Conservation (phyloP, 2,888 invertebrate species). For the Drosophila mulleri region DNA sequence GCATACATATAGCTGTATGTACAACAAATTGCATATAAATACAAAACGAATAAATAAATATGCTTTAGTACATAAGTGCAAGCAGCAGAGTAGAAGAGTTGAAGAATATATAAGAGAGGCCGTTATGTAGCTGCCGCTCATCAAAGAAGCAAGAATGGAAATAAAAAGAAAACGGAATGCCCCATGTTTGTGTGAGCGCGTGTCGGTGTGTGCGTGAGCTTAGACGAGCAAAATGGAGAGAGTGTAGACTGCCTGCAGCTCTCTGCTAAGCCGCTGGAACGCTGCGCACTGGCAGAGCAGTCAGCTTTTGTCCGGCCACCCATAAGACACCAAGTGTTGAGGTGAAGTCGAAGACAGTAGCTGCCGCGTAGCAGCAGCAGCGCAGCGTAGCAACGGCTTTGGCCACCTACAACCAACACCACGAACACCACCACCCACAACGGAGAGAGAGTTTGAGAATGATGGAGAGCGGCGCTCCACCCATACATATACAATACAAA, state of each 20-base stretch:
- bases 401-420: conserved; percentile 27
- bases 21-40: conserved; percentile 3
- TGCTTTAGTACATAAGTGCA: conserved; percentile 67
- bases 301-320: conserved; percentile 42
- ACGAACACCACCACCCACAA: conserved; percentile 34
- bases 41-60: conserved; percentile 48
- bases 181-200: conserved; percentile 44
- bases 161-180: conserved; percentile 30
- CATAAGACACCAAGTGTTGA: conserved; percentile 52
- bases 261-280: conserved; percentile 49
- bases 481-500: conserved; percentile 47
- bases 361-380: conserved; percentile 22
- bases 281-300: conserved; percentile 39
- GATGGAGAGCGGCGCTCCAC: conserved; percentile 71
- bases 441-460: conserved; percentile 77
- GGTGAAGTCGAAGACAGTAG: background rate
- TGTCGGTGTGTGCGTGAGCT: conserved; percentile 15
- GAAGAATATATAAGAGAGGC: conserved; percentile 15
- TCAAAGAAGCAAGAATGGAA: background rate
- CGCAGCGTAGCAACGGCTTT: conserved; percentile 64
- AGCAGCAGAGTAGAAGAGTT: conserved; percentile 37
- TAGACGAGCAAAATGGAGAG: conserved; percentile 33
- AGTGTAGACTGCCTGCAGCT: conserved; percentile 49
- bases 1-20: conserved; percentile 29
- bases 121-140: conserved; percentile 8